Evolutionary conservation across 2,797 vertebrate genomes (phyloP).

Genomic region (Acrocephalus scirpaceus): DNA sequence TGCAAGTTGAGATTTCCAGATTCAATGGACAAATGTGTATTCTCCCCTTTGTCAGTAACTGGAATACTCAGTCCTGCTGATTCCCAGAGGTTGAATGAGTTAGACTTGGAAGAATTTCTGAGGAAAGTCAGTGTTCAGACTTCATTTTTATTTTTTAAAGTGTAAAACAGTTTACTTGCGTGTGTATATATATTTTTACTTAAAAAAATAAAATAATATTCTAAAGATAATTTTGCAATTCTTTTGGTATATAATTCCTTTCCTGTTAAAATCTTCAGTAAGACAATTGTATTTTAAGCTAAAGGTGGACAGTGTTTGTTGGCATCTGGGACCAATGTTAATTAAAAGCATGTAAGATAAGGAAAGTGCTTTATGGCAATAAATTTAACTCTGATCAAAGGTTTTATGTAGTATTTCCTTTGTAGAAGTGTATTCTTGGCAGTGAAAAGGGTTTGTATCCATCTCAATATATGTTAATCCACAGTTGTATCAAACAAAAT

Average conservation of each 20-base stretch:
- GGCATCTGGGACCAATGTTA: constrained; percentile 43
- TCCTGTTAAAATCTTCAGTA: constrained; percentile 15
- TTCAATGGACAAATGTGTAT: not conserved
- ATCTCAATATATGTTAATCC: not conserved
- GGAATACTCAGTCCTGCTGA: constrained; percentile 34
- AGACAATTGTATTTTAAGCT: constrained; percentile 16
- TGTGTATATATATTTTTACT: constrained; percentile 59
- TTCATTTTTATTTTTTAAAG: constrained; percentile 23
- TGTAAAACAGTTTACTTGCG: constrained; percentile 21
- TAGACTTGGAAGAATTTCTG: constrained; percentile 12
- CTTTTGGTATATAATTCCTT: constrained; percentile 21
- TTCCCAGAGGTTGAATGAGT: constrained; percentile 22
- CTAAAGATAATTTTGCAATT: not conserved
- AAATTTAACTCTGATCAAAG: constrained; percentile 49
- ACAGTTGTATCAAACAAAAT: constrained; percentile 22
- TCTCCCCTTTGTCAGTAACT: constrained; percentile 29
- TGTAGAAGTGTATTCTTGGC: constrained; percentile 30
- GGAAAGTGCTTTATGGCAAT: constrained; percentile 32
- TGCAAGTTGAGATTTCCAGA: constrained; percentile 19
- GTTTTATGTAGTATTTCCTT: constrained; percentile 49
- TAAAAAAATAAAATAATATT: constrained; percentile 54
- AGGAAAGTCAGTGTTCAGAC: constrained; percentile 33
- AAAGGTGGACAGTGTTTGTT: constrained; percentile 6
- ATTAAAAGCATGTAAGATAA: constrained; percentile 51
- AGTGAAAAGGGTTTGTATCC: not conserved